A percentile compares a stretch with the other conserved stretches of the same genome.
These are phyloP conservation scores for Limenitis camilla DNA, from an alignment of 2,888 invertebrate genomes.

Conservation along the genomic window DNA sequence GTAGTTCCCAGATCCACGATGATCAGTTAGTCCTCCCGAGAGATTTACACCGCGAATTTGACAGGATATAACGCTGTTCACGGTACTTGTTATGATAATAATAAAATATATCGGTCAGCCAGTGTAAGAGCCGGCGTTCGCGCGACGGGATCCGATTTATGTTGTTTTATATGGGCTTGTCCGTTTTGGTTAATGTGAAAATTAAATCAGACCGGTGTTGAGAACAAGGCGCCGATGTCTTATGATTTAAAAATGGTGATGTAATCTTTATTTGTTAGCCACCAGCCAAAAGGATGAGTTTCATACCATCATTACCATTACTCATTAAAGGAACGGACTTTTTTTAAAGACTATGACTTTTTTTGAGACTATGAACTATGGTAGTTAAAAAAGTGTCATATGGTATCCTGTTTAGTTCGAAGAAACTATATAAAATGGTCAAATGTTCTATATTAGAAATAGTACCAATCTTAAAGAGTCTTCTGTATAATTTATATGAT, in stretches of 20 bases:
- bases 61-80: constrained; percentile 60
- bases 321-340: no score
- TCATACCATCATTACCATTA: no score
- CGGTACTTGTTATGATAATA: constrained; percentile 51
- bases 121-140: constrained; percentile 41
- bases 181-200: constrained; percentile 67
- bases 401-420: no score
- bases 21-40: constrained; percentile 38
- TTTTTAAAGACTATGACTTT: no score
- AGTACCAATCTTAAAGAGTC: no score
- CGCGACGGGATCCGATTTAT: constrained; percentile 65
- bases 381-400: no score
- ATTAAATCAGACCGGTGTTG: constrained; percentile 49
- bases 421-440: no score
- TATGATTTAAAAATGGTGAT: constrained; percentile 12
- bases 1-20: no score
- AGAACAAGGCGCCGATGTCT: constrained; percentile 24
- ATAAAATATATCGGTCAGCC: constrained; percentile 49
- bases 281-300: no score
- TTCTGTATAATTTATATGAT: no score
- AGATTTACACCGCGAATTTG: constrained; percentile 69
- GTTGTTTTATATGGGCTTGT: constrained; percentile 61
- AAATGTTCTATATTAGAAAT: no score
- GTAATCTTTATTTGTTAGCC: constrained; percentile 1
- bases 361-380: no score